Evolutionary conservation across 2,888 invertebrate species (phyloP).

Genomic region (Phortica magna): DNA sequence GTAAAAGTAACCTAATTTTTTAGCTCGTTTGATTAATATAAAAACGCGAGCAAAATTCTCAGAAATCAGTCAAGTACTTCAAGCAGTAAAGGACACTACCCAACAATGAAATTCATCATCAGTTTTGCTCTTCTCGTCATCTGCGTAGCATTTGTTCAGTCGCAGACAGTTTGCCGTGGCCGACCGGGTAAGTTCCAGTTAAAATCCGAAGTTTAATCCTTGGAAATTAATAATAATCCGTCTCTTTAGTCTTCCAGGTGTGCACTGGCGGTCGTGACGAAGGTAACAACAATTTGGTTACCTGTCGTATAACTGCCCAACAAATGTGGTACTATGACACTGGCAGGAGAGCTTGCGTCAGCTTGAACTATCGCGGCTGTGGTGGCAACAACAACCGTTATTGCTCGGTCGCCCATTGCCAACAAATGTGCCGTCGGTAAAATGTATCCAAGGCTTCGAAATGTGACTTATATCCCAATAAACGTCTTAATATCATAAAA

Average conservation of each 20-base stretch:
- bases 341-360: neutral
- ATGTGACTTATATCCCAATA: neutral
- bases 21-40: too few species aligned
- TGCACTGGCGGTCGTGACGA: conserved; percentile 25
- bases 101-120: conserved; percentile 41
- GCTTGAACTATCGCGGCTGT: conserved; percentile 27
- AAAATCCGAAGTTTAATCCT: too few species aligned
- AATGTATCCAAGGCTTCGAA: neutral
- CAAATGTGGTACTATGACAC: conserved; percentile 25
- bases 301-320: neutral
- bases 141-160: too few species aligned
- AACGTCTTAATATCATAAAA: neutral
- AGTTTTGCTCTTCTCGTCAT: conserved; percentile 40
- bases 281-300: neutral
- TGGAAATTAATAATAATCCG: too few species aligned
- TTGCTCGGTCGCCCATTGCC: conserved; percentile 32
- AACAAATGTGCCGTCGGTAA: conserved; percentile 20
- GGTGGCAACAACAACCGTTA: conserved; percentile 45
- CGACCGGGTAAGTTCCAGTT: too few species aligned
- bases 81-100: too few species aligned
- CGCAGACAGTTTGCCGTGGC: too few species aligned
- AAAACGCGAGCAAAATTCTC: too few species aligned
- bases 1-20: too few species aligned
- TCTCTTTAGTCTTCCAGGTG: neutral
- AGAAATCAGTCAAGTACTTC: too few species aligned